These are phyloP conservation scores for Suillia variegata DNA, from an alignment of 2,888 invertebrate genomes.

Conservation along the genomic window DNA sequence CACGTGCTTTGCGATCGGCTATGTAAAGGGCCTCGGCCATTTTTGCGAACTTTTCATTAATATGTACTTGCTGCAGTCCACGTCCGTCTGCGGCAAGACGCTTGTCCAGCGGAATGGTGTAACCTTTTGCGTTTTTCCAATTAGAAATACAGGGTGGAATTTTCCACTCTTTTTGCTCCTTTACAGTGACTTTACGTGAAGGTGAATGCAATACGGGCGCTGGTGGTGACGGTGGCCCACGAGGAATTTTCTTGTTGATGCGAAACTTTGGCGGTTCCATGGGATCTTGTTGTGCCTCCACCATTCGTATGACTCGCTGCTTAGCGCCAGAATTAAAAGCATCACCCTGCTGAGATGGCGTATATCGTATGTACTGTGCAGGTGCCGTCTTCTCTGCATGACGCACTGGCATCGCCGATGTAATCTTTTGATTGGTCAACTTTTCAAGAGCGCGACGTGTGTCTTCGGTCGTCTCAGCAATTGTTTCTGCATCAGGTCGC, in stretches of 20 bases:
- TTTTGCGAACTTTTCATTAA: slow-evolving; percentile 99
- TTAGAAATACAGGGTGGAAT: slow-evolving; percentile 97
- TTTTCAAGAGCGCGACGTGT: slow-evolving; percentile 88
- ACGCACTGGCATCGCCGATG: slow-evolving; percentile 95
- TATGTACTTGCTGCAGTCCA: slow-evolving; percentile 95
- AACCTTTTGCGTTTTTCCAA: slow-evolving; percentile 95
- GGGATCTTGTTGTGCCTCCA: slow-evolving; percentile 93
- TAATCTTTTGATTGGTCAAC: slow-evolving; percentile 86
- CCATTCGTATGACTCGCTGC: slow-evolving; percentile 94
- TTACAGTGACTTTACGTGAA: slow-evolving; percentile 94
- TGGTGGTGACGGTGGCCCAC: slow-evolving; percentile 98
- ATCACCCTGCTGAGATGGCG: slow-evolving; percentile 95
- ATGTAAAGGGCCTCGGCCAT: slow-evolving; percentile 97
- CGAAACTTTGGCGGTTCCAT: slow-evolving; percentile 99
- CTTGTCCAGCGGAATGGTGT: slow-evolving; percentile 97
- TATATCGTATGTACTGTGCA: slow-evolving; percentile 96
- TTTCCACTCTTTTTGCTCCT: slow-evolving; percentile 99
- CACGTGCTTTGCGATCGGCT: slow-evolving; percentile 95
- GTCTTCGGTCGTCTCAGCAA: slow-evolving; percentile 87
- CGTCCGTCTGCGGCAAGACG: slow-evolving; percentile 97
- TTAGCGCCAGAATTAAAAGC: slow-evolving; percentile 96
- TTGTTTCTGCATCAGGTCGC: slow-evolving; percentile 84
- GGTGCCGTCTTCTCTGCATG: slow-evolving; percentile 92
- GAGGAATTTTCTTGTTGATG: slow-evolving; percentile 98
- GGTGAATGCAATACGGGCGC: slow-evolving; percentile 99